Evolutionary conservation across 2,113 vertebrate species (phyloP), one percentile per base, ranked within the genome.

Genomic region (Trogon melanurus): DNA sequence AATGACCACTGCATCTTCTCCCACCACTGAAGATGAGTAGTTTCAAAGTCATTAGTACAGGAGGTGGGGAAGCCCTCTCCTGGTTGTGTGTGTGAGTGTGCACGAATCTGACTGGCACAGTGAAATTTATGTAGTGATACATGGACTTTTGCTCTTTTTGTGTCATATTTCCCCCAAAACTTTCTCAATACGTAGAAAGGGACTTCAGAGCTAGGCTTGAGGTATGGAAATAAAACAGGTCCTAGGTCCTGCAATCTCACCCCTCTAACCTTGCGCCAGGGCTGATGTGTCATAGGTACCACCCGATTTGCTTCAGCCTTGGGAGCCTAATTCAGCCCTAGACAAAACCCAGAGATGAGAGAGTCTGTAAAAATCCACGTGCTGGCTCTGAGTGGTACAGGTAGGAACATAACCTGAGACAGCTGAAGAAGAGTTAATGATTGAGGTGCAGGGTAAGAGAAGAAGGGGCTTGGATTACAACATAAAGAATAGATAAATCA

Each of bases 401-500:
- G 72, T 64, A 23, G 62, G 62, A 38, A 91, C 94, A 69, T 34
- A 85, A 20, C 34, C 38, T 6, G 36, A 92, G 78, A 30, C 32
- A 62, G 88, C 84, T 38, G 93, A 73, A 85, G 72, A 88, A 74
- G 75, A 86, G 92, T 93, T 94, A 93, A 94, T 62, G 51, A 15
- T 4, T 16, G 57, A 62, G 79, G 26, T 70, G 58, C n/a, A 25
- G 38, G n/a, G 16, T 38, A 47, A 27, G 38, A 60, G 44, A 27
- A 67, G 70, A 88, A 95, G 73, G 85, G 85, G 45, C 76, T 87
- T 62, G 67, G 81, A 53, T 38, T 38, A 32, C 85, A 88, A 66
- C 16, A 50, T 87, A 97, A 89, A 96, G 91, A 89, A 88, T 45
- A 97, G 87, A 97, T 97, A 97, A 97, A 97, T 97, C 96, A 97